Percentiles rank a stretch among this genome's conserved stretches.
Evolutionary conservation across 2,113 vertebrate species (phyloP).

Genomic region (Acrocephalus kingi): DNA sequence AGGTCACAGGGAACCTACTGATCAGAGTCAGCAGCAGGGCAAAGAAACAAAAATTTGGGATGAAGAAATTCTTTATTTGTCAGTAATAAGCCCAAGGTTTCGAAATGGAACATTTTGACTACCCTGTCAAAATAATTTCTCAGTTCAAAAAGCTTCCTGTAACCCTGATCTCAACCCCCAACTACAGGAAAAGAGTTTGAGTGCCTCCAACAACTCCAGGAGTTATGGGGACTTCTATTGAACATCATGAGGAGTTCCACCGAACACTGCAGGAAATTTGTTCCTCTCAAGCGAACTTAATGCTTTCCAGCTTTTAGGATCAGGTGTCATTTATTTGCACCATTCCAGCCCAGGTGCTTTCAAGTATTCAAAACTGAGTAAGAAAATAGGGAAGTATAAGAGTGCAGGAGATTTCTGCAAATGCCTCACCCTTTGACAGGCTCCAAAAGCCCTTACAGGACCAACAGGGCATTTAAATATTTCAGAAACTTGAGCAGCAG

Average conservation of each 20-base stretch:
- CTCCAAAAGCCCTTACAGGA: not conserved
- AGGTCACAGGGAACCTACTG: not conserved
- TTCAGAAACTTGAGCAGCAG: conserved; percentile 4
- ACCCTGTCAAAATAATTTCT: not conserved
- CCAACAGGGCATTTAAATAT: not conserved
- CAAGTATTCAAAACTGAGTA: not conserved
- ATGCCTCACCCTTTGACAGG: not conserved
- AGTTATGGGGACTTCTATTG: conserved; percentile 7
- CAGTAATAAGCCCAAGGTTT: not conserved
- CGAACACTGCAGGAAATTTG: conserved; percentile 5
- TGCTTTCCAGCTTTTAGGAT: conserved; percentile 13
- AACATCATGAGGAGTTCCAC: not conserved
- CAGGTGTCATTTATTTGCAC: conserved; percentile 31
- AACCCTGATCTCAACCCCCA: not conserved
- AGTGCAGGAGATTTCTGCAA: not conserved
- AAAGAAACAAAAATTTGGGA: not conserved
- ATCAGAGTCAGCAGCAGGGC: not conserved
- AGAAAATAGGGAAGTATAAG: not conserved
- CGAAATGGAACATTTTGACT: not conserved
- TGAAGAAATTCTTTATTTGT: not conserved
- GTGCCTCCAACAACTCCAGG: not conserved
- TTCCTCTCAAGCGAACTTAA: conserved; percentile 3
- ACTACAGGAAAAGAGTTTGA: not conserved
- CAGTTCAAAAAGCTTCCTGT: not conserved
- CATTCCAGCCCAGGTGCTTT: conserved; percentile 17